phyloP scores from a whole-genome alignment of 2,888 invertebrate species.

The Amaurobius ferox region DNA sequence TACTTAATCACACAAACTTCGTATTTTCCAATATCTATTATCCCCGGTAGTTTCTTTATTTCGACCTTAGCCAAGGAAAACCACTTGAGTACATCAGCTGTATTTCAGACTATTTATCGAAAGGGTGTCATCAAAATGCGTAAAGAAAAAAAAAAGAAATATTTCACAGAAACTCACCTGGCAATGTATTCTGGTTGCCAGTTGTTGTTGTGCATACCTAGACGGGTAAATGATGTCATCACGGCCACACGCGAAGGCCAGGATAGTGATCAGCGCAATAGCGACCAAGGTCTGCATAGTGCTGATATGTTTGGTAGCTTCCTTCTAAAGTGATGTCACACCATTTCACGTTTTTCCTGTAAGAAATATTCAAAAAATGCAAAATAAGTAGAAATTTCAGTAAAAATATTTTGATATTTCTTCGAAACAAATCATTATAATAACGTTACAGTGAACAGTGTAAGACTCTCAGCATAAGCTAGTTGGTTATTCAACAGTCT shows the following conservation, averaged over 20 bases:
- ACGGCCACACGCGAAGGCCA: conserved; percentile 13
- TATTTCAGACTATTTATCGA: no score
- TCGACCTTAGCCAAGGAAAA: no score
- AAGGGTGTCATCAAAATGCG: background rate
- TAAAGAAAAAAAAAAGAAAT: background rate
- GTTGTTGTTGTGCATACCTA: conserved; percentile 23
- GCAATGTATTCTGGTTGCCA: conserved; percentile 45
- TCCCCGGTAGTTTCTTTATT: no score
- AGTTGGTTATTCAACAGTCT: no score
- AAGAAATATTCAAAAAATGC: background rate
- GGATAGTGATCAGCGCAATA: background rate
- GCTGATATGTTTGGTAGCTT: background rate
- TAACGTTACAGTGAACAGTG: no score
- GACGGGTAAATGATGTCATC: conserved; percentile 34
- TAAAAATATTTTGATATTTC: no score
- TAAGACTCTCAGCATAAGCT: no score
- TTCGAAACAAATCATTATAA: no score
- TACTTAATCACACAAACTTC: no score
- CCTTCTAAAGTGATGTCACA: background rate
- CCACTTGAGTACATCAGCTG: no score
- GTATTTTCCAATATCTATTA: no score
- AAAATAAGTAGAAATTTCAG: no score
- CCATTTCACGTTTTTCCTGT: background rate
- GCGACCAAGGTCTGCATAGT: background rate
- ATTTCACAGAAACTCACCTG: conserved; percentile 29